phyloP scores from a whole-genome alignment of 2,888 invertebrate genomes.

The Harmothoe impar region DNA sequence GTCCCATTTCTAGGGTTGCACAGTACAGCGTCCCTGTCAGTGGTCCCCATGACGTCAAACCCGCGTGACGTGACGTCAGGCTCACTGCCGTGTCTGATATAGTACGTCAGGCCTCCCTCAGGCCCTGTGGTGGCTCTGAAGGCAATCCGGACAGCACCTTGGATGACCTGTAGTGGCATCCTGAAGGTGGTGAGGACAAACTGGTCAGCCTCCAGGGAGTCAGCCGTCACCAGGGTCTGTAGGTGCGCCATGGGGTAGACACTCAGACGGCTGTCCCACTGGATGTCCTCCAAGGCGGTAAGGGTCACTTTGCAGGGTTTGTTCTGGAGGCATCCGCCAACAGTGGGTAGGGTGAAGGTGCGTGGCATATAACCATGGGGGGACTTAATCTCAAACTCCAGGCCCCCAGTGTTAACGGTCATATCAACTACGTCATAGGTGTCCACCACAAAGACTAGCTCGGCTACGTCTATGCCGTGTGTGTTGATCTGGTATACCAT shows the following conservation, averaged over 20 bases:
- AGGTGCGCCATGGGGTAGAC: neutral
- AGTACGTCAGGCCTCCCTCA: neutral
- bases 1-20: neutral
- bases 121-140: neutral
- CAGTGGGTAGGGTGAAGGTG: neutral
- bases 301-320: neutral
- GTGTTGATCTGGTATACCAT: neutral
- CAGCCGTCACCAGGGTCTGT: neutral
- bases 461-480: neutral
- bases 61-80: neutral
- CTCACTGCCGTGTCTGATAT: neutral
- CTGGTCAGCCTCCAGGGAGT: neutral
- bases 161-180: neutral
- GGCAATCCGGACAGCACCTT: neutral
- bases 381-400: neutral
- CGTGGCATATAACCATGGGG: neutral
- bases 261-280: neutral
- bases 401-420: neutral
- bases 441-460: neutral
- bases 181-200: neutral
- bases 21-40: neutral
- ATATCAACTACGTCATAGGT: neutral
- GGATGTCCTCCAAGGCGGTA: neutral
- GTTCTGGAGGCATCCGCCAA: neutral
- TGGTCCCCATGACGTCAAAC: neutral